Conservation (phyloP, 2,113 vertebrate species). For the Zootoca vivipara region DNA sequence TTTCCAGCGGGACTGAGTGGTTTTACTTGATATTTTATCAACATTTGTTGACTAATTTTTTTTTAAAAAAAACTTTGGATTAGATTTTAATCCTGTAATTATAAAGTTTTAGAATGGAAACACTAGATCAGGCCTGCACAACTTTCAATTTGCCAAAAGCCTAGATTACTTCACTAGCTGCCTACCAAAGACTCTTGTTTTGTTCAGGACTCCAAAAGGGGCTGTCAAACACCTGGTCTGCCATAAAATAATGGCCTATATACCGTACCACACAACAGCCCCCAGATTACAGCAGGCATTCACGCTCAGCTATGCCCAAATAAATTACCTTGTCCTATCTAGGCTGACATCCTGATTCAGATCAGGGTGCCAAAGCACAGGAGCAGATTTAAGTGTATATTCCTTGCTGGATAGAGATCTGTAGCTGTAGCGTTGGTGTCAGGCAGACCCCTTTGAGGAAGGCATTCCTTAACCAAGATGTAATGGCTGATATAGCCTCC, state of each 20-base stretch:
- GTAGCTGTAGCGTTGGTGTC: neutral
- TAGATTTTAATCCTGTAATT: neutral
- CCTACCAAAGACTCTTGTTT: neutral
- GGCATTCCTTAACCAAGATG: neutral
- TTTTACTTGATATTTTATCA: conserved; percentile 13
- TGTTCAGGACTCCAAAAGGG: too few relatives aligned
- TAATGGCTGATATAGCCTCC: neutral
- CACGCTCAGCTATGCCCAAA: neutral
- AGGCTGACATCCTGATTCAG: neutral
- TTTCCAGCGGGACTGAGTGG: conserved; percentile 15
- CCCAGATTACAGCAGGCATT: too few relatives aligned
- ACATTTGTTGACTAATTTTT: neutral
- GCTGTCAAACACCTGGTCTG: neutral
- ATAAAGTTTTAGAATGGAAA: neutral
- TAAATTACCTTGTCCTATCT: neutral
- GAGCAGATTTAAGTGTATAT: too few relatives aligned
- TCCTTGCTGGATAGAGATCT: too few relatives aligned
- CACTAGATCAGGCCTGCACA: neutral
- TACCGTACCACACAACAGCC: neutral
- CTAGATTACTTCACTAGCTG: neutral
- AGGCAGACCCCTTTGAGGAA: neutral
- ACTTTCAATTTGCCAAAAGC: neutral
- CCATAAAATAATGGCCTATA: neutral
- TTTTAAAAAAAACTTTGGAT: neutral
- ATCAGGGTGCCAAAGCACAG: too few relatives aligned